Evolutionary conservation across 37 sponge, comb jelly and placozoan species (phyloP).

Genomic region (Haliclona indistincta): DNA sequence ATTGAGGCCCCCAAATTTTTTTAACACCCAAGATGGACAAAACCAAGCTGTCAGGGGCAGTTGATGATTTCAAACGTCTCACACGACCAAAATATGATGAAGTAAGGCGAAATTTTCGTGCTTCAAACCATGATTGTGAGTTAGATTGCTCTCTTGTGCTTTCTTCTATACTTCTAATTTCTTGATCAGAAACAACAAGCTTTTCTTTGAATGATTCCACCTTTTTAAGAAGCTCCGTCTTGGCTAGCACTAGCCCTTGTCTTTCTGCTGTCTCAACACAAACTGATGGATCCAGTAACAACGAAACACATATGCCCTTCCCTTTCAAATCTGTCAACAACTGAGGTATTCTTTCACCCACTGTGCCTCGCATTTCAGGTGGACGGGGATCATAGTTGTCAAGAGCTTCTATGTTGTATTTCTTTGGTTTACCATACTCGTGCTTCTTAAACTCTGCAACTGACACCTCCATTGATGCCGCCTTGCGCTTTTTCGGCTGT

Average conservation of each 20-base stretch:
- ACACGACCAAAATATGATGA: slow-evolving; percentile 46
- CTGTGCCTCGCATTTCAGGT: slow-evolving; percentile 27
- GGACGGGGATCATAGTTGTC: slow-evolving; percentile 66
- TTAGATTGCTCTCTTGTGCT: slow-evolving; percentile 33
- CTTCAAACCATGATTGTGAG: slow-evolving; percentile 34
- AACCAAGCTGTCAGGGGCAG: slow-evolving; percentile 48
- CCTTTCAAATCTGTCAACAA: slow-evolving; percentile 38
- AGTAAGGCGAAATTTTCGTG: slow-evolving; percentile 31
- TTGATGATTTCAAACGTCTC: slow-evolving; percentile 3
- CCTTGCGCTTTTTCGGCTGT: slow-evolving; percentile 23
- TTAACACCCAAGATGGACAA: slow-evolving; percentile 40
- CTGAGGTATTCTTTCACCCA: neutral
- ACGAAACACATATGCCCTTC: slow-evolving; percentile 23
- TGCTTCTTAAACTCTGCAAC: slow-evolving; percentile 41
- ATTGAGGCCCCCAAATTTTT: slow-evolving; percentile 16
- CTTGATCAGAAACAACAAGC: slow-evolving; percentile 8
- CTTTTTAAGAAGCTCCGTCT: slow-evolving; percentile 9
- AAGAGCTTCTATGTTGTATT: slow-evolving; percentile 11
- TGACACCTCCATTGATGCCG: slow-evolving; percentile 29
- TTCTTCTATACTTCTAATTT: slow-evolving; percentile 28
- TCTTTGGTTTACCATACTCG: slow-evolving; percentile 34
- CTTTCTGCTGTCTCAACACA: too few species aligned
- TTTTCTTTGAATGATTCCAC: slow-evolving; percentile 33
- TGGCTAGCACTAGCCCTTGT: neutral
- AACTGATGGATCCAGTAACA: slow-evolving; percentile 33